These are phyloP conservation scores for Eubasilissa regina DNA, from an alignment of 1,140 invertebrate genomes.

Conservation along the genomic window DNA sequence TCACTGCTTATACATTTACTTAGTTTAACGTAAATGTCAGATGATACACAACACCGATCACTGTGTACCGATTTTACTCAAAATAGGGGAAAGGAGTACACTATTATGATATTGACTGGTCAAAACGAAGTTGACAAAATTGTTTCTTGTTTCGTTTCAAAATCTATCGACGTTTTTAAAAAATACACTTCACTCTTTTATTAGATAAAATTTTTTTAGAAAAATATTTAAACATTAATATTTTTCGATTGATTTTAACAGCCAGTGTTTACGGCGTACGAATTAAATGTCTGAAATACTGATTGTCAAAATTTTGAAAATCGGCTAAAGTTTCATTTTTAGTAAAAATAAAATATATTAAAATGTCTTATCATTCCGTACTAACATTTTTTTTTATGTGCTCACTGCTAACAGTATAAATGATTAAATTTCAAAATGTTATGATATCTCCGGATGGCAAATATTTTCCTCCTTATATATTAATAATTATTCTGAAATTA, in stretches of 20 bases:
- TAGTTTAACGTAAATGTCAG: no score
- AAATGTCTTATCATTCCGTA: conserved; percentile 26
- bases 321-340: neutral
- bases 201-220: neutral
- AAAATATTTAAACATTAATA: neutral
- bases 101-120: no score
- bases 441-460: no score
- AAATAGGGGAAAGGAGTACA: no score
- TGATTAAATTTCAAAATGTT: neutral
- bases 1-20: no score
- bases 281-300: neutral
- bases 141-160: neutral
- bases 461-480: conserved; percentile 5
- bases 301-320: no score
- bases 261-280: no score
- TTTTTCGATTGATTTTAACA: neutral
- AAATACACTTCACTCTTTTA: neutral
- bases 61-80: no score
- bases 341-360: neutral
- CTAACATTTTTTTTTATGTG: conserved; percentile 13
- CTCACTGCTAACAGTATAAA: neutral
- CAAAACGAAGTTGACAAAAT: no score
- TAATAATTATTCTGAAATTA: neutral
- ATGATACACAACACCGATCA: no score
- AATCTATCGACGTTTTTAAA: neutral